Evolutionary conservation across 2,888 invertebrate species (phyloP).

Genomic region (Schizaphis graminum): DNA sequence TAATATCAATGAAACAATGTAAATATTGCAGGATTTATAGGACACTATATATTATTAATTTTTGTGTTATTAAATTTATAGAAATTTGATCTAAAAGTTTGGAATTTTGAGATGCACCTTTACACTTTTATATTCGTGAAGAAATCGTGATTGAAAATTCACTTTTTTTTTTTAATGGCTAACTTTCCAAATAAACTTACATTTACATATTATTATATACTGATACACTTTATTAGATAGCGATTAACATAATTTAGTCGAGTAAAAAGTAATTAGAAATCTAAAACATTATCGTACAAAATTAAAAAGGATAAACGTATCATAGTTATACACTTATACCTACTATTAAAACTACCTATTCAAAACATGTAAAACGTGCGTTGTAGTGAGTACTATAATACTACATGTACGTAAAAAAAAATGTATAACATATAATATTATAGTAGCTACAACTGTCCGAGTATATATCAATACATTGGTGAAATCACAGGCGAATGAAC

Average conservation of each 20-base stretch:
- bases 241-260: background rate
- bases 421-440: background rate
- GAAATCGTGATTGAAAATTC: background rate
- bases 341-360: background rate
- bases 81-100: background rate
- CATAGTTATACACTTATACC: background rate
- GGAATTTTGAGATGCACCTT: background rate
- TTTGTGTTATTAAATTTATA: background rate
- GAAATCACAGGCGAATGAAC: background rate
- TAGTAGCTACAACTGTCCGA: background rate
- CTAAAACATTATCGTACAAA: background rate
- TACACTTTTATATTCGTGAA: background rate
- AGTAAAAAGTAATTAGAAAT: slow-evolving; percentile 2
- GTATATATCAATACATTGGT: background rate
- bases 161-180: background rate
- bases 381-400: background rate
- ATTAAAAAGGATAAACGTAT: background rate
- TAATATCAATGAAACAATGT: background rate
- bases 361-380: slow-evolving; percentile 9
- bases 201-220: background rate
- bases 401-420: background rate
- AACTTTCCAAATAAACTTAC: slow-evolving; percentile 2
- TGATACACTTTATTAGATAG: background rate
- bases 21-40: too few species aligned
- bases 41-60: background rate